A percentile compares a stretch with the other conserved stretches of the same genome.
Evolutionary conservation across 2,888 invertebrate genomes (phyloP).

Genomic region (Microctonus aethiopoides): DNA sequence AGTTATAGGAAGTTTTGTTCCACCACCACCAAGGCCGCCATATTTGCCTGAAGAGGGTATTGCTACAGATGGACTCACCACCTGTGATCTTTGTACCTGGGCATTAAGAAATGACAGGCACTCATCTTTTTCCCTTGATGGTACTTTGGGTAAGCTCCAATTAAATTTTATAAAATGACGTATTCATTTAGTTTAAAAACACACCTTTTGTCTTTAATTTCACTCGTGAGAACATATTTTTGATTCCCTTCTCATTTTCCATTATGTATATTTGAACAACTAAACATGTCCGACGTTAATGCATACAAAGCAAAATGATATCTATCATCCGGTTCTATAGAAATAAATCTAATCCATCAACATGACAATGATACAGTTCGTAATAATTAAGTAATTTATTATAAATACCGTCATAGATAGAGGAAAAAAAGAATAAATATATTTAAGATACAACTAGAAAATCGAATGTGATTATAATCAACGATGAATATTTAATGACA

Average conservation of each 20-base stretch:
- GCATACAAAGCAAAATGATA: background rate
- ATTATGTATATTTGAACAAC: background rate
- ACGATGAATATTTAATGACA: slow-evolving; percentile 17
- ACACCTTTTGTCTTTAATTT: background rate
- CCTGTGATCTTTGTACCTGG: slow-evolving; percentile 81
- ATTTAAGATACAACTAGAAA: background rate
- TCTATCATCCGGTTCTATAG: background rate
- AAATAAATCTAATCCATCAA: background rate
- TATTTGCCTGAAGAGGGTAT: slow-evolving; percentile 74
- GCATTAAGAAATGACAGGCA: slow-evolving; percentile 73
- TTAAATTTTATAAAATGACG: slow-evolving; percentile 36
- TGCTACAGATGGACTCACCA: slow-evolving; percentile 76
- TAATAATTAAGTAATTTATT: background rate
- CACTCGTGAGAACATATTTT: background rate
- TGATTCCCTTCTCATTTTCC: background rate
- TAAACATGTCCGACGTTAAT: background rate
- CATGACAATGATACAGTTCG: background rate
- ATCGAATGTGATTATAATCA: slow-evolving; percentile 12
- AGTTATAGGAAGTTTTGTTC: slow-evolving; percentile 71
- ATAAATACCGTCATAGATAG: background rate
- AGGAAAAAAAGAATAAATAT: background rate
- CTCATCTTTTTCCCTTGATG: slow-evolving; percentile 71
- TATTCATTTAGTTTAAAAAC: background rate
- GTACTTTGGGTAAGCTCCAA: slow-evolving; percentile 71
- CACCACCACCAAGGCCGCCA: slow-evolving; percentile 76